Conservation (phyloP, 2,797 vertebrate genomes). For the Xiphorhynchus erythropygius region DNA sequence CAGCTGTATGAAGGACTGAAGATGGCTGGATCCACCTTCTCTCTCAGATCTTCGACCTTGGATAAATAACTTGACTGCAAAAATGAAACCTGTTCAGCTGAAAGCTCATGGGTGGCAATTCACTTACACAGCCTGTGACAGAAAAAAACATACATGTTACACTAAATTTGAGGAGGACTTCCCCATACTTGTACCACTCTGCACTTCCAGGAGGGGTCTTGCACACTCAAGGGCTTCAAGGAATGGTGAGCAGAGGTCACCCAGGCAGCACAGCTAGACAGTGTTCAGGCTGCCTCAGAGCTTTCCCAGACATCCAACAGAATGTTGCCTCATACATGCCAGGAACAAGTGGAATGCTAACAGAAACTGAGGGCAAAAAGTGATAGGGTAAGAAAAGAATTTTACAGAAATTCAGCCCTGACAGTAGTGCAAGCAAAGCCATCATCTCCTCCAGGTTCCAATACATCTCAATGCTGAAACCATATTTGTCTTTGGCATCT, state of each 20-base stretch:
- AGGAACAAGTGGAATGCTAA: constrained; percentile 17
- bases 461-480: constrained; percentile 61
- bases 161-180: neutral
- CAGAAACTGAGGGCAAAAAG: neutral
- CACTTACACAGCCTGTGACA: neutral
- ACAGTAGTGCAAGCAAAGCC: constrained; percentile 54
- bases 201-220: neutral
- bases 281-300: neutral
- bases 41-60: neutral
- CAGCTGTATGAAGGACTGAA: neutral
- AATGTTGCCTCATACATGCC: accelerated
- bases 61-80: neutral
- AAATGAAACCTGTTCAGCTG: neutral
- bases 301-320: neutral
- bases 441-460: constrained; percentile 45
- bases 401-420: constrained; percentile 30
- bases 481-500: constrained; percentile 76
- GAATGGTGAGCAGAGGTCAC: neutral
- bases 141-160: neutral
- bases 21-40: neutral
- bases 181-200: neutral
- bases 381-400: neutral
- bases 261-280: neutral
- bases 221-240: neutral
- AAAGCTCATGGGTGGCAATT: neutral